A percentile compares a stretch with the other conserved stretches of the same genome.
These are phyloP conservation scores for Portevinia maculata DNA, from an alignment of 2,888 invertebrate genomes.

Conservation along the genomic window DNA sequence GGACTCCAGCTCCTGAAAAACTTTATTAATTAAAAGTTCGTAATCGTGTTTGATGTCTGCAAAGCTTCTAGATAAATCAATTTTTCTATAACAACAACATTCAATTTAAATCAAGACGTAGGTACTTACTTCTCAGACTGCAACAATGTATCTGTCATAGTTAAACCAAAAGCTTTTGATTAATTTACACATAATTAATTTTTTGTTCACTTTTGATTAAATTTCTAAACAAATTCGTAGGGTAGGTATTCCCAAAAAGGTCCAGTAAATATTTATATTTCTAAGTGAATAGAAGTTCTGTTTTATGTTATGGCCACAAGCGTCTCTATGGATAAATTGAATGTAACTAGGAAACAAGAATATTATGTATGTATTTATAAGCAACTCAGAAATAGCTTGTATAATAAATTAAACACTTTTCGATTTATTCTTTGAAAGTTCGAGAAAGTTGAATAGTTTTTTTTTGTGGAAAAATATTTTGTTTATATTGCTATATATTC, in stretches of 20 bases:
- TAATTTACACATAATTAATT: conserved; percentile 35
- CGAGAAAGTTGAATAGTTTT: not conserved
- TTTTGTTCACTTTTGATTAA: conserved; percentile 23
- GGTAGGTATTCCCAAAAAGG: too few relatives aligned
- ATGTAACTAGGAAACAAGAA: too few relatives aligned
- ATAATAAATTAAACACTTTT: not conserved
- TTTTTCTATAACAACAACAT: not conserved
- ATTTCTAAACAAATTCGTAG: not conserved
- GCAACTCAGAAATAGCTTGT: too few relatives aligned
- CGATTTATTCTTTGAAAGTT: not conserved
- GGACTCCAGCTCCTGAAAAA: conserved; percentile 67
- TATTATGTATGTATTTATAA: too few relatives aligned
- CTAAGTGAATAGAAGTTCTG: too few relatives aligned
- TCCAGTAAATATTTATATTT: too few relatives aligned
- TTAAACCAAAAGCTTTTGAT: conserved; percentile 17
- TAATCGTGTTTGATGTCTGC: conserved; percentile 61
- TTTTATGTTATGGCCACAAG: conserved; percentile 59
- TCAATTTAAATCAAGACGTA: not conserved
- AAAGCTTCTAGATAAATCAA: conserved; percentile 48
- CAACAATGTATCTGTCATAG: conserved; percentile 50
- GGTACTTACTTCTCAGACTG: conserved; percentile 39
- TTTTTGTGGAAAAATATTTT: not conserved
- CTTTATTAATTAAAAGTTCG: conserved; percentile 68
- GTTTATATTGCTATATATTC: not conserved
- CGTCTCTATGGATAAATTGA: too few relatives aligned